Conservation (phyloP, 2,797 vertebrate species). For the Chelidonichthys spinosus region DNA sequence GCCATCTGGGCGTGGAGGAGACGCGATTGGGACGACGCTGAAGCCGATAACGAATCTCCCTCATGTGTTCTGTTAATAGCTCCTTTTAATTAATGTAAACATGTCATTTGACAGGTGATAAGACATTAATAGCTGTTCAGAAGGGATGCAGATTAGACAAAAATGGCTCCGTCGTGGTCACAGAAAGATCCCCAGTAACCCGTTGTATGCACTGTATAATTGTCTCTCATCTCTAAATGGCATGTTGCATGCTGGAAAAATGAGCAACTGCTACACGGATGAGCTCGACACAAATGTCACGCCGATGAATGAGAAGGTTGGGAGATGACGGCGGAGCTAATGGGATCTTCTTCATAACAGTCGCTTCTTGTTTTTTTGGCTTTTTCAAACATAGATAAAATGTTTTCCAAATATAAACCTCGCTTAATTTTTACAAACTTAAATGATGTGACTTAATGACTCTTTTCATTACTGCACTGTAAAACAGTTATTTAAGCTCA, state of each 20-base stretch:
- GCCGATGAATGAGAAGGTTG: constrained; percentile 53
- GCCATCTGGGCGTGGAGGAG: constrained; percentile 55
- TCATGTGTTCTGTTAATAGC: constrained; percentile 48
- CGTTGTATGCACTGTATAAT: constrained; percentile 50
- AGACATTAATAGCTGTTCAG: constrained; percentile 61
- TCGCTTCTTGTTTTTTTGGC: constrained; percentile 5
- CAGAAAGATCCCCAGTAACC: constrained; percentile 31
- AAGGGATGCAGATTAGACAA: constrained; percentile 31
- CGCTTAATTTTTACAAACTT: neutral
- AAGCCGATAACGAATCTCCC: constrained; percentile 20
- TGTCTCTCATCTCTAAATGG: constrained; percentile 63
- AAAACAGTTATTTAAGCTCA: no score
- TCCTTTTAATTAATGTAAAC: constrained; percentile 68
- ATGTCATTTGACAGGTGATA: constrained; percentile 64
- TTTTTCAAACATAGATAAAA: constrained; percentile 19
- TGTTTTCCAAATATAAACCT: constrained; percentile 1
- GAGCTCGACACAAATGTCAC: constrained; percentile 51
- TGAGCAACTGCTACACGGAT: constrained; percentile 59
- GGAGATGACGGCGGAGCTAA: constrained; percentile 36
- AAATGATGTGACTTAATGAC: neutral
- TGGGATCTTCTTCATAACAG: constrained; percentile 9
- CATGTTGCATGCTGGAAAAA: constrained; percentile 65
- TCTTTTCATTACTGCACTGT: no score
- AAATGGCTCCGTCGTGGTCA: constrained; percentile 31
- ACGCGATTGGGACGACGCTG: neutral